These are phyloP conservation scores for Temnothorax longispinosus DNA, from an alignment of 1,140 invertebrate species.

Conservation along the genomic window DNA sequence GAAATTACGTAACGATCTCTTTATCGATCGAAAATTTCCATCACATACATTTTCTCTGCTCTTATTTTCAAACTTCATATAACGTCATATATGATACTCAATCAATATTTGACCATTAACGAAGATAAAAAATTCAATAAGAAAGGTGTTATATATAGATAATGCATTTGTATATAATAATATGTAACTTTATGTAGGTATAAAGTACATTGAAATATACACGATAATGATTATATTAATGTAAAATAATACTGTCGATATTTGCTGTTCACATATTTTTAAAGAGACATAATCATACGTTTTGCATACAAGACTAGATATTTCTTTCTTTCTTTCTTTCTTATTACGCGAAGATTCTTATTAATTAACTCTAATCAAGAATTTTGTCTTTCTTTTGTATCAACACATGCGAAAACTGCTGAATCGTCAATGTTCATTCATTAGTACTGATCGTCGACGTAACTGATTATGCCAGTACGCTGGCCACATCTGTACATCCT, in stretches of 20 bases:
- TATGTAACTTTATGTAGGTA: slow-evolving; percentile 2
- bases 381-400: background rate
- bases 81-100: background rate
- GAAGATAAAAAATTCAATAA: background rate
- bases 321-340: background rate
- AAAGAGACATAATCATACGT: background rate
- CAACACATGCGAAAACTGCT: background rate
- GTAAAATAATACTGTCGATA: slow-evolving; percentile 31
- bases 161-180: background rate
- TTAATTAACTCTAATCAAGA: background rate
- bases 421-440: background rate
- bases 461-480: slow-evolving; percentile 55
- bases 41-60: background rate
- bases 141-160: background rate
- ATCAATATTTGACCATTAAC: background rate
- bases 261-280: background rate
- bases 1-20: background rate
- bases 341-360: background rate
- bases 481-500: slow-evolving; percentile 91
- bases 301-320: slow-evolving; percentile 28
- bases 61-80: background rate
- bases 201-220: background rate
- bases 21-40: background rate
- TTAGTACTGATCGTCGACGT: slow-evolving; percentile 34
- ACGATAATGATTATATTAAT: background rate